These are phyloP conservation scores for Ranitomeya variabilis DNA, from an alignment of 2,113 vertebrate genomes.

Conservation along the genomic window DNA sequence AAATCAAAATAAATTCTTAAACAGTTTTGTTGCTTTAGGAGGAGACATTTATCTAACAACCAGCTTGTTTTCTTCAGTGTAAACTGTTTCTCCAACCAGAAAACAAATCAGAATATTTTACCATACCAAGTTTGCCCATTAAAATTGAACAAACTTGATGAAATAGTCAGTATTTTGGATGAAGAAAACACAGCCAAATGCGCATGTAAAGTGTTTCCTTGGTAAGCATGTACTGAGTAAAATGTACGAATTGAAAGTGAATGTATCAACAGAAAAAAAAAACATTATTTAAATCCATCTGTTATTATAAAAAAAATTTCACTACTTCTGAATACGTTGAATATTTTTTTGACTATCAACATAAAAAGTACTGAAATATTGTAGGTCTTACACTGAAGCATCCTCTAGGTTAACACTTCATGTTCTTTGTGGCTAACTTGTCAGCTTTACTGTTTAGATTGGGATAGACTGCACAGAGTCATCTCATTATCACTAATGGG, in stretches of 20 bases:
- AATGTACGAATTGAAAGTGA: too few species aligned
- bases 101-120: neutral
- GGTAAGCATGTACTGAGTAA: too few species aligned
- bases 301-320: too few species aligned
- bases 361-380: too few species aligned
- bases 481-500: too few species aligned
- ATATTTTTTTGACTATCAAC: too few species aligned
- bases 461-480: too few species aligned
- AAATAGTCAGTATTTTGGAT: neutral
- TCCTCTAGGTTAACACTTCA: neutral
- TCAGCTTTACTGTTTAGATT: neutral
- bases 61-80: neutral
- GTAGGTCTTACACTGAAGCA: neutral
- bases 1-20: neutral
- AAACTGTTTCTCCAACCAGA: neutral
- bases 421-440: neutral
- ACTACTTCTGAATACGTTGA: too few species aligned
- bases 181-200: neutral
- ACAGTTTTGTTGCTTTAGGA: neutral
- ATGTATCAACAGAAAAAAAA: too few species aligned
- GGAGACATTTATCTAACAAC: neutral
- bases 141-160: neutral
- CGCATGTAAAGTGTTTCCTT: neutral
- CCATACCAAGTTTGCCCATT: neutral
- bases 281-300: too few species aligned